Conservation (phyloP, 1,140 invertebrate species). For the Druon quercuslanigerum region DNA sequence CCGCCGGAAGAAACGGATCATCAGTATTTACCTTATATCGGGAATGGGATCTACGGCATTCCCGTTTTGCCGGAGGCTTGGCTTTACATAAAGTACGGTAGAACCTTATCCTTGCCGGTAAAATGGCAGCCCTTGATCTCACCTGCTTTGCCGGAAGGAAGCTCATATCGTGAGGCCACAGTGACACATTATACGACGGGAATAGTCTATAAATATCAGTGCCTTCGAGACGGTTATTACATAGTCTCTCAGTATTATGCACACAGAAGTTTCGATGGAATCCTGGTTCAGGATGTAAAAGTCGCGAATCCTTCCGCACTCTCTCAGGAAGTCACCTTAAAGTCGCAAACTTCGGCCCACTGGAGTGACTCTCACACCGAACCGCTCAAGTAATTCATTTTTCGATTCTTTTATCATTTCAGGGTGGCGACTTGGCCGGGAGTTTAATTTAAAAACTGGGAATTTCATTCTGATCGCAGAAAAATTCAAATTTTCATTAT, state of each 20-base stretch:
- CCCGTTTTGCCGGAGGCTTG: conserved; percentile 80
- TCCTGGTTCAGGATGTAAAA: conserved; percentile 88
- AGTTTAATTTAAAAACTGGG: too few species aligned
- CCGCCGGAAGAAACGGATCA: conserved; percentile 76
- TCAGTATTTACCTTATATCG: conserved; percentile 84
- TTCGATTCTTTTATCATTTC: too few species aligned
- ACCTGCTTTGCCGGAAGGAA: conserved; percentile 73
- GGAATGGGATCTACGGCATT: conserved; percentile 86
- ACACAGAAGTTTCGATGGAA: conserved; percentile 84
- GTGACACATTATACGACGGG: conserved; percentile 83
- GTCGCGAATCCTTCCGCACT: conserved; percentile 83
- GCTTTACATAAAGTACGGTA: conserved; percentile 82
- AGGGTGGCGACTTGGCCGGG: too few species aligned
- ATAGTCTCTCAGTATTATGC: conserved; percentile 85
- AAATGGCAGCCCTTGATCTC: conserved; percentile 85
- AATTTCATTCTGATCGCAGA: too few species aligned
- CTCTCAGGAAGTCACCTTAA: conserved; percentile 76
- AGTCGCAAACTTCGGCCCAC: conserved; percentile 74
- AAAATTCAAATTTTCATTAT: too few species aligned
- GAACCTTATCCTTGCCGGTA: conserved; percentile 83
- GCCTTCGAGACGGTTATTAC: conserved; percentile 80
- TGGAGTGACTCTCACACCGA: conserved; percentile 76
- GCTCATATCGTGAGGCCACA: conserved; percentile 77
- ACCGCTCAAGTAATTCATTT: conserved; percentile 69
- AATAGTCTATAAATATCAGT: conserved; percentile 82